These are phyloP conservation scores for Propithecus perrieri DNA, from an alignment of 2,797 vertebrate species.

Conservation along the genomic window DNA sequence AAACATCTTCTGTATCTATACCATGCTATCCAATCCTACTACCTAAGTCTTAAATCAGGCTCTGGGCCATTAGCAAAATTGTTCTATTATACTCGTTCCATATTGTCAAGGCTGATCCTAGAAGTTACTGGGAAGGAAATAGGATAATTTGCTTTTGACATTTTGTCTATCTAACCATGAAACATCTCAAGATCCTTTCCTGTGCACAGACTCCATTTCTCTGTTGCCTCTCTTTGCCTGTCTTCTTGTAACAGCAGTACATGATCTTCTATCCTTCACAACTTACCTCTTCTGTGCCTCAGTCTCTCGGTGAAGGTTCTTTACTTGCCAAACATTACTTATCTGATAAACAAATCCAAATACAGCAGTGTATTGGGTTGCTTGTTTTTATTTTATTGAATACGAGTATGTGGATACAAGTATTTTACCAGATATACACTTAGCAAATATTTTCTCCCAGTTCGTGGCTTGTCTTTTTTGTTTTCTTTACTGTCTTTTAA, in stretches of 20 bases:
- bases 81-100: background rate
- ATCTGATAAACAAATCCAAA: background rate
- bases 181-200: background rate
- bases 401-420: background rate
- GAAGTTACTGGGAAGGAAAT: background rate
- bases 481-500: conserved; percentile 17
- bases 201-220: background rate
- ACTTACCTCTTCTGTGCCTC: background rate
- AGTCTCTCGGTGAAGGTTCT: background rate
- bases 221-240: background rate
- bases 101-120: background rate
- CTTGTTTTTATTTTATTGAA: conserved; percentile 12
- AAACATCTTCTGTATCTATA: background rate
- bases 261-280: background rate
- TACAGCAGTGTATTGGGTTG: background rate
- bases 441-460: conserved; percentile 20
- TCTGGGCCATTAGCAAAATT: background rate
- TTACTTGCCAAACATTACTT: background rate
- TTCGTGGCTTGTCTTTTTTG: background rate
- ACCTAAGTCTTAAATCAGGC: background rate
- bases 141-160: background rate
- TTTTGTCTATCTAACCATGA: background rate
- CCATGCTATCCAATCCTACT: background rate
- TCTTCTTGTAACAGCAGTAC: background rate
- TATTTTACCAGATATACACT: background rate